Percentiles rank a stretch among this genome's conserved stretches.
Conservation (phyloP, 2,797 vertebrate species). For the Peromyscus eremicus region DNA sequence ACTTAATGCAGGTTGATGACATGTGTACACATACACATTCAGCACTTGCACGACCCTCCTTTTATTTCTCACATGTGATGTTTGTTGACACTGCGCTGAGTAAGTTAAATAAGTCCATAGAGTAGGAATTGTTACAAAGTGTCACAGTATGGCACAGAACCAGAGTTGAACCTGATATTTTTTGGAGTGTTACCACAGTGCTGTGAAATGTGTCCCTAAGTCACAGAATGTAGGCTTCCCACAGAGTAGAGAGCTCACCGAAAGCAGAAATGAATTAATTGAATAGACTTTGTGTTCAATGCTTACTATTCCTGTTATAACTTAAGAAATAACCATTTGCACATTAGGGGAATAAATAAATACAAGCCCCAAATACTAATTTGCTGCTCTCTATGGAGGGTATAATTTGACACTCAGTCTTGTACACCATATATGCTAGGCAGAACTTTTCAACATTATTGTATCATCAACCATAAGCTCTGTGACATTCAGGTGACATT, state of each 20-base stretch:
- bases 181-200: background rate
- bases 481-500: constrained; percentile 18
- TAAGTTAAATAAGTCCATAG: background rate
- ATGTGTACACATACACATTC: background rate
- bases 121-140: background rate
- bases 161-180: background rate
- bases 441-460: background rate
- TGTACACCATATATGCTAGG: background rate
- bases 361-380: background rate
- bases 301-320: background rate
- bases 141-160: background rate
- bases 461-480: constrained; percentile 41
- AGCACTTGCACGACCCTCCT: background rate
- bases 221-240: background rate
- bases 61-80: background rate
- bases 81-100: background rate
- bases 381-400: background rate
- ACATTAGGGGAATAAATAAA: background rate
- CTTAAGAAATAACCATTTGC: constrained; percentile 34
- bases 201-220: background rate
- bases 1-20: constrained; percentile 15
- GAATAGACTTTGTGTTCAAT: background rate
- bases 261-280: background rate
- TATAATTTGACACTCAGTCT: background rate
- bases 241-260: background rate